Percentiles rank a stretch among this genome's conserved stretches.
phyloP scores from a whole-genome alignment of 2,113 vertebrate species.

The Etia nguti region DNA sequence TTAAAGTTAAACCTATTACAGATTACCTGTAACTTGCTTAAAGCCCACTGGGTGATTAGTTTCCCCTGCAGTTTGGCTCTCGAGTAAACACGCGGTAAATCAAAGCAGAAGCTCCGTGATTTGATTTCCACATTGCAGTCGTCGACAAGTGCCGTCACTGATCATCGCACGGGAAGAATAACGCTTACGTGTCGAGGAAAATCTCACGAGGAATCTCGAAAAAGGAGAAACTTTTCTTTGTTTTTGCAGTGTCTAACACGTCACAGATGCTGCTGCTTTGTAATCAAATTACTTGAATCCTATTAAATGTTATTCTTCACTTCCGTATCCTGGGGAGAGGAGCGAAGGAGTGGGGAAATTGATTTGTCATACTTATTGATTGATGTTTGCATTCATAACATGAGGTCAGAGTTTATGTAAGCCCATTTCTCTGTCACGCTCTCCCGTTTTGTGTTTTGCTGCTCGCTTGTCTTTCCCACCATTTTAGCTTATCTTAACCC shows the following conservation, averaged over 20 bases:
- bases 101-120: not conserved
- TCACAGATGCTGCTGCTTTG: conserved; percentile 39
- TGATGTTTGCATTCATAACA: conserved; percentile 66
- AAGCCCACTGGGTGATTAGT: conserved; percentile 16
- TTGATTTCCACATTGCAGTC: not conserved
- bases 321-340: conserved; percentile 27
- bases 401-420: conserved; percentile 60
- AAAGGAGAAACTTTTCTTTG: not conserved
- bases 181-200: not conserved
- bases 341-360: conserved; percentile 30
- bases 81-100: not conserved
- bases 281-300: conserved; percentile 61
- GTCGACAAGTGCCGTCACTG: not conserved
- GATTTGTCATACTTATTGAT: conserved; percentile 62
- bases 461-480: not conserved
- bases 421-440: conserved; percentile 15
- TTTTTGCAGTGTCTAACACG: conserved; percentile 17
- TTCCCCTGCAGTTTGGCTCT: not conserved
- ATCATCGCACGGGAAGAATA: not conserved
- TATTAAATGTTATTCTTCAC: conserved; percentile 45
- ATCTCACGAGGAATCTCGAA: not conserved
- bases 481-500: not conserved
- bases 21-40: conserved; percentile 27
- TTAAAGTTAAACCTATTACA: conserved; percentile 56
- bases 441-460: not conserved